Conservation (phyloP, 2,113 vertebrate genomes). For the Malurus alboscapulatus region DNA sequence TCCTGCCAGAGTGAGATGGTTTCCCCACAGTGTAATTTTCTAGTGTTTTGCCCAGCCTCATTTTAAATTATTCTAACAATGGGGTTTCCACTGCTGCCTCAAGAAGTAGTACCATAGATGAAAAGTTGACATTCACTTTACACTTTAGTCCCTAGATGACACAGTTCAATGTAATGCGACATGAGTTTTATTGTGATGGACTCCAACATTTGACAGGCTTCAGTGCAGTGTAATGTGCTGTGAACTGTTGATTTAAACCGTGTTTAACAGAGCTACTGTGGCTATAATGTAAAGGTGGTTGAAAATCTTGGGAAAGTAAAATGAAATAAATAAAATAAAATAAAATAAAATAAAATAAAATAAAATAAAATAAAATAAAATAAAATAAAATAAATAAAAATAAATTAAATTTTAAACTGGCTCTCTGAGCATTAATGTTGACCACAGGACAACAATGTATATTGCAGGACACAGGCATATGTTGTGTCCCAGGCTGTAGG, state of each 20-base stretch:
- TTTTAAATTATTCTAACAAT: constrained; percentile 35
- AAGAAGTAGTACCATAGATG: background rate
- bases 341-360: background rate
- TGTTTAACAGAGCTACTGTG: background rate
- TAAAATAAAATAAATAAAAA: background rate
- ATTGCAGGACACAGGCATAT: background rate
- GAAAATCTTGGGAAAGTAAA: background rate
- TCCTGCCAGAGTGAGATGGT: background rate
- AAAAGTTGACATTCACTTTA: constrained; percentile 49
- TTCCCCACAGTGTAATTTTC: constrained; percentile 8
- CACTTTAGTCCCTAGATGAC: background rate
- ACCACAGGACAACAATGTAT: background rate
- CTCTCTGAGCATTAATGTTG: background rate
- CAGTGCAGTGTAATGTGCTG: background rate
- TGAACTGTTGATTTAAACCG: background rate
- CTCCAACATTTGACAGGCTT: constrained; percentile 9
- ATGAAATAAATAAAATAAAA: background rate
- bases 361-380: background rate
- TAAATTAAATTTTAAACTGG: background rate
- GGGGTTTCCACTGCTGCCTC: background rate
- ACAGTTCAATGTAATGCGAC: constrained; percentile 1
- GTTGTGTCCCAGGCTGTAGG: background rate
- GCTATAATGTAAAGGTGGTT: background rate
- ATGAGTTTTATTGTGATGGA: constrained; percentile 32
- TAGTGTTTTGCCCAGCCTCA: background rate